Base-by-base conservation (phyloP, 2,113 vertebrate species). In the Sciurus niger region DNA sequence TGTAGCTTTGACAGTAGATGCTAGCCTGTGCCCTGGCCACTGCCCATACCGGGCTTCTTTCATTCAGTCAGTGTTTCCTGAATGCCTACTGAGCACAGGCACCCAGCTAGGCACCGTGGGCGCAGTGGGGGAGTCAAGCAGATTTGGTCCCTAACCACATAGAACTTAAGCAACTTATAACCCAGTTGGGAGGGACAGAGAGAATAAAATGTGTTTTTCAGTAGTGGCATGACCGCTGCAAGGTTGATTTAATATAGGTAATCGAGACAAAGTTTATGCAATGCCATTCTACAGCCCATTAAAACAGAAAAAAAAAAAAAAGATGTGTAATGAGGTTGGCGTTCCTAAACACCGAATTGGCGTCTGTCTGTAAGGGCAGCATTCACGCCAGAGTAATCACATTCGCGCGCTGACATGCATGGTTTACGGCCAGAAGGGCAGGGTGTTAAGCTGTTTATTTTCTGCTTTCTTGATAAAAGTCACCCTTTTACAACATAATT, bases 401-500 rank as follows among this genome's bases (percentile, higher is more conserved):
- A 77, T 43, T 93, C 74, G 46, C 43, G 74, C n/a, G 8, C 24
- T 8, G 60, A 89, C 77, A 95, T 0, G 2, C 90, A 90, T 97
- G 94, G 76, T 74, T 92, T 85, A 73, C 2, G 74, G 94, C 88
- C 95, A 97, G 79, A 55, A 76, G 0, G 30, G 60, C 93, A 96
- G 68, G 90, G 96, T 79, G 63, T 94, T 85, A 63, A 83, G 87
- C 76, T 96, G 46, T 93, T 97, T 94, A 83, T 93, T 76, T 90
- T 95, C 94, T 96, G 65, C 88, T 83, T 43, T 98, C 84, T 78
- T 85, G 84, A 93, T 93, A 95, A 91, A 96, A 95, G 89, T 80
- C 68, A 88, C 73, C 25, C n/a, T 89, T 89, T 95, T 82, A 96
- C 93, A 92, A 94, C 40, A 58, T 87, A 94, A 97, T 96, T 90